Evolutionary conservation across 2,113 vertebrate genomes (phyloP).

Genomic region (Ramphastos sulfuratus): DNA sequence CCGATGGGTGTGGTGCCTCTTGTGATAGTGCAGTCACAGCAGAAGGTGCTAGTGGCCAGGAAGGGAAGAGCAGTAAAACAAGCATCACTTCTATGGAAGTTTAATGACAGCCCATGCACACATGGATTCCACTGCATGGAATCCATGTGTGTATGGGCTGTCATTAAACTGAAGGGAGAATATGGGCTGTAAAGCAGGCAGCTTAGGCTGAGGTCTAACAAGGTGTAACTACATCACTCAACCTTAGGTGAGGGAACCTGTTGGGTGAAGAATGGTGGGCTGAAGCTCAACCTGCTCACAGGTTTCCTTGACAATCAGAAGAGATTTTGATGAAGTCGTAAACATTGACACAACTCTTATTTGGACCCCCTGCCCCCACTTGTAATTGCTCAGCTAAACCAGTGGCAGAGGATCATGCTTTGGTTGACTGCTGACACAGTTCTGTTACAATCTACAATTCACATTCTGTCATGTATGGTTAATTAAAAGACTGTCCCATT

Average conservation of each 20-base stretch:
- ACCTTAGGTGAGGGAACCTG: not conserved
- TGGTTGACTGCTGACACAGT: not conserved
- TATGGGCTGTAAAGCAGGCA: not conserved
- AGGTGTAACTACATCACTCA: not conserved
- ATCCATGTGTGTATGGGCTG: not conserved
- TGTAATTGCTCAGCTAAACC: not conserved
- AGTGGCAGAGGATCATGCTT: not conserved
- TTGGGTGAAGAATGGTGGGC: not conserved
- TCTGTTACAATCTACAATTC: accelerated
- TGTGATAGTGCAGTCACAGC: not conserved
- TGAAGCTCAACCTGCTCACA: not conserved
- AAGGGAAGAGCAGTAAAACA: not conserved
- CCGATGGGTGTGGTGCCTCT: accelerated
- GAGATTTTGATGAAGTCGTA: not conserved
- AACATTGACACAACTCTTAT: not conserved
- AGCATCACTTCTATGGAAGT: not conserved
- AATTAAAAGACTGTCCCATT: not conserved
- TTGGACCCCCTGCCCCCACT: not conserved
- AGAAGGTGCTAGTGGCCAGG: not conserved
- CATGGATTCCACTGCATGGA: not conserved
- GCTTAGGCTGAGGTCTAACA: not conserved
- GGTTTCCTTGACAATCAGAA: not conserved
- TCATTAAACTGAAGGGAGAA: not conserved
- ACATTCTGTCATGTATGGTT: not conserved
- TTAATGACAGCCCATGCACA: too few relatives aligned